A percentile compares a stretch with the other conserved stretches of the same genome.
Evolutionary conservation across 2,113 vertebrate genomes (phyloP).

Genomic region (Sylvia atricapilla): DNA sequence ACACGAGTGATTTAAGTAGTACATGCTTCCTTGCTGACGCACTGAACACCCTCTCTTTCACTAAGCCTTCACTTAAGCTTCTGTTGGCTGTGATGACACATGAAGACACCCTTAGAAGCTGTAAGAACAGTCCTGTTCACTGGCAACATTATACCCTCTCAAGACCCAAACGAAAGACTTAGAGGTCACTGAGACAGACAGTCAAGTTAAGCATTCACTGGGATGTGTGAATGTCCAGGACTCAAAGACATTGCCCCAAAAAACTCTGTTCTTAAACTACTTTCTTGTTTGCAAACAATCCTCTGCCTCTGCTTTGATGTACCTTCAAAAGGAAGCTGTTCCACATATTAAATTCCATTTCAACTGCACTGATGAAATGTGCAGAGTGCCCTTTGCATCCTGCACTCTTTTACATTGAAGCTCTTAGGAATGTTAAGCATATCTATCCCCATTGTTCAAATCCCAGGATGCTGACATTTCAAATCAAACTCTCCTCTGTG

Average conservation of each 20-base stretch:
- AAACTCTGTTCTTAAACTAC: neutral
- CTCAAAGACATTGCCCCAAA: neutral
- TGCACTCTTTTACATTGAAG: neutral
- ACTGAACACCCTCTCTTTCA: neutral
- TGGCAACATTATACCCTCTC: neutral
- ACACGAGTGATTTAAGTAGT: neutral
- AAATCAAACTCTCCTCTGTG: neutral
- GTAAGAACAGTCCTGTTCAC: neutral
- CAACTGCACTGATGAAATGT: neutral
- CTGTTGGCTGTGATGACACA: neutral
- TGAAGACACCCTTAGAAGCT: neutral
- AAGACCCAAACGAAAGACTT: neutral
- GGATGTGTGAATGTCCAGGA: neutral
- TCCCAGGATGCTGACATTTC: neutral
- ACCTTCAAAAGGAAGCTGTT: neutral
- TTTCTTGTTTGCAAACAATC: neutral
- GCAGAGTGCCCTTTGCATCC: neutral
- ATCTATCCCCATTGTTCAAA: neutral
- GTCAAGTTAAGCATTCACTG: neutral
- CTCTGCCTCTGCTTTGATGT: neutral
- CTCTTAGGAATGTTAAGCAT: neutral
- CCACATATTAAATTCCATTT: neutral
- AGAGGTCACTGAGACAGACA: neutral
- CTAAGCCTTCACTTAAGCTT: neutral
- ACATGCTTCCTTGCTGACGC: neutral